These are phyloP conservation scores for Onchidella celtica DNA, from an alignment of 2,888 invertebrate species.

Conservation along the genomic window DNA sequence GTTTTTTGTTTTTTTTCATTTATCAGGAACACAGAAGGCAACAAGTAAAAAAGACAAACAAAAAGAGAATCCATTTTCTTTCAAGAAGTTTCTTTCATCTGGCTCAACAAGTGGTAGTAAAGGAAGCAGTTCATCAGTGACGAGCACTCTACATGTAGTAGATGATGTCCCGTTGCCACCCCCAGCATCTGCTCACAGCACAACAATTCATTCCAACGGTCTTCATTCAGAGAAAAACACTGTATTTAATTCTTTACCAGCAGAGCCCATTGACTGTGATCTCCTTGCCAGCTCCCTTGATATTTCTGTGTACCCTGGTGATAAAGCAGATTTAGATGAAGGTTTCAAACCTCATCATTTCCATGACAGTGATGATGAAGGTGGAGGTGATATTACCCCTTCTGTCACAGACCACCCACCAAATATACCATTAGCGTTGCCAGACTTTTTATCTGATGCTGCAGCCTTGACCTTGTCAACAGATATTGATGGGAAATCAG, in stretches of 20 bases:
- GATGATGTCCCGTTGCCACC: background rate
- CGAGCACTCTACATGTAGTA: too few species aligned
- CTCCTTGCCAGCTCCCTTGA: constrained; percentile 2
- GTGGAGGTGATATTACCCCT: constrained; percentile 5
- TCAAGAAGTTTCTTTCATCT: constrained; percentile 75
- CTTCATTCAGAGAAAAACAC: too few species aligned
- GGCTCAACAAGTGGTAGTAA: constrained; percentile 37
- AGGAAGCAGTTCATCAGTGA: constrained; percentile 4
- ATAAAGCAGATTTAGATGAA: background rate
- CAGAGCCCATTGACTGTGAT: background rate
- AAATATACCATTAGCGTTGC: constrained; percentile 25
- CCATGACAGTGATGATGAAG: constrained; percentile 21
- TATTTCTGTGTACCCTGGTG: background rate
- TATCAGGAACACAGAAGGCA: constrained; percentile 11
- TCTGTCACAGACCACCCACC: background rate
- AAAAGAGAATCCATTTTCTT: constrained; percentile 78
- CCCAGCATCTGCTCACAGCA: background rate
- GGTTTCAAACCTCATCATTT: background rate
- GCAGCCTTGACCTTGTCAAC: constrained; percentile 10
- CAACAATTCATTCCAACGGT: background rate
- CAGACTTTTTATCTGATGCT: constrained; percentile 46
- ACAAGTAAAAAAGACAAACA: constrained; percentile 60
- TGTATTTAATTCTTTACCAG: constrained; percentile 7
- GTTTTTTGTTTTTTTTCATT: too few species aligned
- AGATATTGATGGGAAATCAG: background rate